Evolutionary conservation across 2,113 vertebrate species (phyloP), one percentile per base, ranked within the genome.

Genomic region (Neolamprologus cancellatus): DNA sequence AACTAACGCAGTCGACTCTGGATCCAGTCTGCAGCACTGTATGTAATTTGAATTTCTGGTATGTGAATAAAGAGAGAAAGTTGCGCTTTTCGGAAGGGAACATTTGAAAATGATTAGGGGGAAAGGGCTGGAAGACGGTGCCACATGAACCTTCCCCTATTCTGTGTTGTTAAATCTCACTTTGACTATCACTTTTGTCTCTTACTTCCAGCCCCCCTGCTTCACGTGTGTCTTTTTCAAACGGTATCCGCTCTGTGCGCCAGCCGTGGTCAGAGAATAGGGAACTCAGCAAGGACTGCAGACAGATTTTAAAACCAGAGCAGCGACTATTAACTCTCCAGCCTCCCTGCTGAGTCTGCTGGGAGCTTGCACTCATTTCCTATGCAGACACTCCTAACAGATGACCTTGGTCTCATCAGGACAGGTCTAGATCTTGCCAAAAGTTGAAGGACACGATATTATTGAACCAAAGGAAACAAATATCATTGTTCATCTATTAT

Each of bases 401-500:
- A 95, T 95, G 94, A 95, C 94, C 93, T 94, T 95, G 93, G 93
- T 90, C 87, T 94, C 92, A 92, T 94, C 93, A 91, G 84, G 87
- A 93, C 78, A 90, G 86, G 85, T 86, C 91, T 78, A 90, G 87
- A 93, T 93, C 91, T 87, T 78, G 61, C 85, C 88, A 88, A 92
- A 95, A 90, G 78, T 82, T 25, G 82, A 69, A 84, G 79, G 78
- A 86, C 59, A 76, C 41, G 46, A 83, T 88, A 82, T 83, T 89
- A 87, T 88, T 91, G 59, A 81, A 90, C 71, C 57, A 50, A 81
- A 87, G 76, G 85, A 89, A 83, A 86, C 89, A 90, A 92, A 90
- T 81, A 81, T 81, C 74, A 83, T 78, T 86, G 90, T 81, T 87
- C 84, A 85, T 90, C 78, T 80, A 90, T 91, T 89, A 83, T 53